Conservation (phyloP, 2,797 vertebrate genomes). For the Acanthurus leucopareius region DNA sequence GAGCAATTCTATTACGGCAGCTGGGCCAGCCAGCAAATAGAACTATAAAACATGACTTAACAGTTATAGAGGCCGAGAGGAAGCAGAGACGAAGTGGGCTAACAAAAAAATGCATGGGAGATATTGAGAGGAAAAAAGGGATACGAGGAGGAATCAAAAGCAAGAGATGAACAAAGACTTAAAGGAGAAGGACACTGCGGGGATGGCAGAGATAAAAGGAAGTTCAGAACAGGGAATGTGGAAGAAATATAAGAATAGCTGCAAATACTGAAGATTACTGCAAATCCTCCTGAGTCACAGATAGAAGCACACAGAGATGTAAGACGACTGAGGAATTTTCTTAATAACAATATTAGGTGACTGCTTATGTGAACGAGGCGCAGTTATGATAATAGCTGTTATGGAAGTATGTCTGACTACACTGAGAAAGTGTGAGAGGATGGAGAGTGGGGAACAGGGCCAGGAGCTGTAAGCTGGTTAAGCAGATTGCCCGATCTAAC, state of each 20-base stretch:
- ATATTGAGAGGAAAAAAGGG: slow-evolving; percentile 21
- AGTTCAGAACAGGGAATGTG: slow-evolving; percentile 2
- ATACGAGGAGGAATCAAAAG: slow-evolving; percentile 11
- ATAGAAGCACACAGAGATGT: slow-evolving; percentile 36
- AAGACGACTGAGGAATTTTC: slow-evolving; percentile 48
- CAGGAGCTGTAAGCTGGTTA: slow-evolving; percentile 72
- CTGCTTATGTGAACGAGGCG: slow-evolving; percentile 65
- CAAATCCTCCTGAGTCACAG: slow-evolving; percentile 37
- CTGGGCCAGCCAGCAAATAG: slow-evolving; percentile 74
- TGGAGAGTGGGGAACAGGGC: slow-evolving; percentile 51
- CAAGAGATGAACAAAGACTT: slow-evolving; percentile 60
- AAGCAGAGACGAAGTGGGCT: slow-evolving; percentile 48
- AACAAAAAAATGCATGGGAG: slow-evolving; percentile 32
- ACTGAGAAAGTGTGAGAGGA: slow-evolving; percentile 59
- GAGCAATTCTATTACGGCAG: slow-evolving; percentile 82
- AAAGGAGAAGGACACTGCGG: slow-evolving; percentile 29
- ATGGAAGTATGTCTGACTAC: slow-evolving; percentile 65
- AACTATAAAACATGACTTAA: slow-evolving; percentile 84
- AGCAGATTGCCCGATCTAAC: slow-evolving; percentile 72
- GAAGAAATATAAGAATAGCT: slow-evolving; percentile 39
- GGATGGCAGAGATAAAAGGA: slow-evolving; percentile 41
- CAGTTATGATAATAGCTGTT: slow-evolving; percentile 62
- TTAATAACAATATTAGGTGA: slow-evolving; percentile 60
- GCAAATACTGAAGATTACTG: slow-evolving; percentile 44
- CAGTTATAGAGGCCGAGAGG: slow-evolving; percentile 62